Evolutionary conservation across 1,140 invertebrate genomes (phyloP).

Genomic region (Ceratoteleas bidentatus): DNA sequence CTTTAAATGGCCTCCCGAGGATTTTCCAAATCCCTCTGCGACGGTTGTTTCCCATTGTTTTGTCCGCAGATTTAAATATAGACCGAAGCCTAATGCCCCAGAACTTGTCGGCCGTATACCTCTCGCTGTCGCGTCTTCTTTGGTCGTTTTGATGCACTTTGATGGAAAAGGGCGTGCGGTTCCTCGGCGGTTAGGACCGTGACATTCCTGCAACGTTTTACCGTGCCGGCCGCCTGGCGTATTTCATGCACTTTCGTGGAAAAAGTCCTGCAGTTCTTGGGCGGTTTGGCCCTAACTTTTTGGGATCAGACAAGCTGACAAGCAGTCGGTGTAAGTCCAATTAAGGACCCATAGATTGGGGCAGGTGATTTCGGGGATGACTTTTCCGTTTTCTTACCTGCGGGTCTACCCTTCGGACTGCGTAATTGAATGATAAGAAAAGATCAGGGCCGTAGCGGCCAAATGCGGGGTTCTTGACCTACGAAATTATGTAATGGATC

Average conservation of each 20-base stretch:
- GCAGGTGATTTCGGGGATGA: slow-evolving; percentile 32
- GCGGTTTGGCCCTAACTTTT: slow-evolving; percentile 17
- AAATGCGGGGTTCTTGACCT: slow-evolving; percentile 26
- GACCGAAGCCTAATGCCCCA: neutral
- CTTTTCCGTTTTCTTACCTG: slow-evolving; percentile 41
- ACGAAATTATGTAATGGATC: slow-evolving; percentile 39
- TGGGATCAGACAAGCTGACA: neutral
- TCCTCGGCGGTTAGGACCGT: neutral
- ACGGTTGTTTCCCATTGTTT: too few species aligned
- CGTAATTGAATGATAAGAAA: slow-evolving; percentile 19
- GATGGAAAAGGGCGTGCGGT: slow-evolving; percentile 3
- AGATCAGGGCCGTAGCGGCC: slow-evolving; percentile 17
- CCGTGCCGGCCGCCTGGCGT: neutral
- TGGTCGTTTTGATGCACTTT: slow-evolving; percentile 5
- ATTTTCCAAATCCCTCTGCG: too few species aligned
- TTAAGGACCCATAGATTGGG: slow-evolving; percentile 13
- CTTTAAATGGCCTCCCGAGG: too few species aligned
- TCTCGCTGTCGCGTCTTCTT: neutral
- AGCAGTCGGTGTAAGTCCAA: neutral
- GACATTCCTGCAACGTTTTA: slow-evolving; percentile 7
- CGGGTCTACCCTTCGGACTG: neutral
- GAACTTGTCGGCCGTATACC: neutral
- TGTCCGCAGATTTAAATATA: too few species aligned
- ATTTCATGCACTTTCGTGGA: slow-evolving; percentile 25
- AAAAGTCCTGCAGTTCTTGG: slow-evolving; percentile 34